phyloP scores from a whole-genome alignment of 2,113 vertebrate species.

The Callaeas wilsoni region DNA sequence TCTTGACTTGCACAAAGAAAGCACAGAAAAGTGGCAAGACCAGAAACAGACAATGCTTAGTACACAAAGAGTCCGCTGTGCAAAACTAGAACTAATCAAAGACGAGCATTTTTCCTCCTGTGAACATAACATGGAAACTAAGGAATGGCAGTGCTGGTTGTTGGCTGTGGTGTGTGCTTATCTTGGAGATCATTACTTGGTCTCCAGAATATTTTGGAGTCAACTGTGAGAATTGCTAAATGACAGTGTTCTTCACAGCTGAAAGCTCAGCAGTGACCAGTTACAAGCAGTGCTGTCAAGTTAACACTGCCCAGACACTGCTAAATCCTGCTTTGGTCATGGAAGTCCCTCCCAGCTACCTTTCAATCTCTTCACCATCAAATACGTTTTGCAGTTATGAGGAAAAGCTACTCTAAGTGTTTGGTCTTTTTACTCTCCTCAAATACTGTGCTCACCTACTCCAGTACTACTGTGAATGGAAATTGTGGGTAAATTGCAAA shows the following conservation, averaged over 20 bases:
- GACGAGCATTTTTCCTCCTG: not conserved
- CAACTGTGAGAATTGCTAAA: not conserved
- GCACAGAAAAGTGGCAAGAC: conserved; percentile 2
- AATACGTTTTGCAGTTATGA: not conserved
- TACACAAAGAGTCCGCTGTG: not conserved
- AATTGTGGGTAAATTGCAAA: not conserved
- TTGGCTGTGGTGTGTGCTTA: not conserved
- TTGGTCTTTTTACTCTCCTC: not conserved
- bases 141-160: not conserved
- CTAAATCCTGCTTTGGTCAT: not conserved
- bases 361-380: not conserved
- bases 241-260: not conserved
- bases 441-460: not conserved
- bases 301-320: not conserved
- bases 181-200: not conserved
- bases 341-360: not conserved
- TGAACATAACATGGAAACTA: not conserved
- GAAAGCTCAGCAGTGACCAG: not conserved
- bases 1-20: conserved; percentile 24
- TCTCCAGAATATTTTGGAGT: not conserved
- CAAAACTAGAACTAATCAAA: not conserved
- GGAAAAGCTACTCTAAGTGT: not conserved
- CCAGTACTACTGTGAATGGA: not conserved
- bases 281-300: not conserved
- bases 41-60: conserved; percentile 13